These are phyloP conservation scores for Rhinichthys osculus DNA, from an alignment of 2,797 vertebrate species.

Conservation along the genomic window DNA sequence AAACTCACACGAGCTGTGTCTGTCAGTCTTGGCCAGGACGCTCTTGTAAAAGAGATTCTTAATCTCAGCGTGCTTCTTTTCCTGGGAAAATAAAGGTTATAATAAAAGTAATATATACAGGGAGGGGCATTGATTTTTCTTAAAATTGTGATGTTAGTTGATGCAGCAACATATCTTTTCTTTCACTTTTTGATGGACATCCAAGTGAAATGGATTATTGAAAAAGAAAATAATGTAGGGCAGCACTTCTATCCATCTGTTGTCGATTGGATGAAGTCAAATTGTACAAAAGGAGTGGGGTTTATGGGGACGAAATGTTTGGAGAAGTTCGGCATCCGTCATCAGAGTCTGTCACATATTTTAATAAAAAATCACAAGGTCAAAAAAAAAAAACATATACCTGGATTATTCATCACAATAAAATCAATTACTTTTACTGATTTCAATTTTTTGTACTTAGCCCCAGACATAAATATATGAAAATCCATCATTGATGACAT, in stretches of 20 bases:
- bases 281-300: not conserved
- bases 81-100: no score
- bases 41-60: no score
- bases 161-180: not conserved
- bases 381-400: not conserved
- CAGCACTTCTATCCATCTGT: not conserved
- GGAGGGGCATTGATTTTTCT: not conserved
- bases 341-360: not conserved
- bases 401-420: not conserved
- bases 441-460: not conserved
- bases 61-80: no score
- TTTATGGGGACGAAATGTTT: not conserved
- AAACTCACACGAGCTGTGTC: no score
- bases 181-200: not conserved
- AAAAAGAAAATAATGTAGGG: not conserved
- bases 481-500: not conserved
- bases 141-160: not conserved
- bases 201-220: not conserved
- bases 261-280: not conserved
- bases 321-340: not conserved
- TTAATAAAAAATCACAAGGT: not conserved
- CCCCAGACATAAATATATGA: not conserved
- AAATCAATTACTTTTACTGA: not conserved
- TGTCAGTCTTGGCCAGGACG: no score
- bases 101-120: not conserved